phyloP scores from a whole-genome alignment of 2,113 vertebrate species.

The Ramphastos sulfuratus region DNA sequence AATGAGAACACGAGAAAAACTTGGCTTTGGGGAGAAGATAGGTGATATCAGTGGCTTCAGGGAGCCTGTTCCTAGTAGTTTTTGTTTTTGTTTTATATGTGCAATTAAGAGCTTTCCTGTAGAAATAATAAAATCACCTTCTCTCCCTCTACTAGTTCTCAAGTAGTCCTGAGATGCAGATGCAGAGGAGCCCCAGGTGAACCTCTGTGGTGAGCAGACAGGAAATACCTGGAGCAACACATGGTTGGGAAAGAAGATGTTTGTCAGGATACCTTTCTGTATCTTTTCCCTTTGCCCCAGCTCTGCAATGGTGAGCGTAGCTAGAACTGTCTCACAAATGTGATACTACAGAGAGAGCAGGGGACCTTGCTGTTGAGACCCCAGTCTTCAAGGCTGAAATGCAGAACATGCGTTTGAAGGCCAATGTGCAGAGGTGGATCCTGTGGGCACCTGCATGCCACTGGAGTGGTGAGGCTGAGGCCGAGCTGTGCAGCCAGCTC shows the following conservation, averaged over 20 bases:
- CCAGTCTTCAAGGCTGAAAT: not conserved
- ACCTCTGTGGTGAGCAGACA: not conserved
- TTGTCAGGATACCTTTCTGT: not conserved
- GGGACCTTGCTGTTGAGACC: not conserved
- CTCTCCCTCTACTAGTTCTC: not conserved
- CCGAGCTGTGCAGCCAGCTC: accelerated
- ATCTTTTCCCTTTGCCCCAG: not conserved
- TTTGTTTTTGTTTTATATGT: not conserved
- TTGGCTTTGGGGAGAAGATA: not conserved
- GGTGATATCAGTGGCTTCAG: not conserved
- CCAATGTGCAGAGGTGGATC: not conserved
- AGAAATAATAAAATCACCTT: not conserved
- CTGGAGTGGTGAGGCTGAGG: accelerated
- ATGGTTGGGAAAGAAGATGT: not conserved
- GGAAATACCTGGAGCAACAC: not conserved
- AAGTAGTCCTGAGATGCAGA: not conserved
- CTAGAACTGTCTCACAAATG: not conserved
- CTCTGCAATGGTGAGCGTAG: not conserved
- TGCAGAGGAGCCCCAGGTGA: not conserved
- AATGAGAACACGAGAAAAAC: not conserved
- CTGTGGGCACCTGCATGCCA: accelerated
- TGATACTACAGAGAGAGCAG: accelerated
- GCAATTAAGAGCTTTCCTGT: not conserved
- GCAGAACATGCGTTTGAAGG: not conserved
- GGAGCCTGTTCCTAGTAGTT: not conserved